Conservation (phyloP, 2,113 vertebrate species). For the Cryptomyrus ogoouensis region DNA sequence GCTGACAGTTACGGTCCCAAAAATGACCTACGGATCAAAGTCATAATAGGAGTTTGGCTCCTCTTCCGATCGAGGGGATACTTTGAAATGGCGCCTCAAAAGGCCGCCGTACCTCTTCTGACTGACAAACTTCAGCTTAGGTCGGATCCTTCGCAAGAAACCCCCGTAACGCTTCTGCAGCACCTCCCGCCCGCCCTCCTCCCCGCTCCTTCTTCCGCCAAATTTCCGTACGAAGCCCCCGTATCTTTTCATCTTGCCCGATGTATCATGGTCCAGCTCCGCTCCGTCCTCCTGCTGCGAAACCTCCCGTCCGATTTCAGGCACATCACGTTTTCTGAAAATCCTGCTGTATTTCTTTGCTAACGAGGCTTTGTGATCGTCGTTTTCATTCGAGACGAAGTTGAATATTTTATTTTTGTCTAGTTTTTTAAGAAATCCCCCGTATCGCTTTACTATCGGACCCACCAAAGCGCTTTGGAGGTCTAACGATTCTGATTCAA, state of each 20-base stretch:
- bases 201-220: conserved; percentile 60
- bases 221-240: conserved; percentile 81
- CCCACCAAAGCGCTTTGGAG: conserved; percentile 27
- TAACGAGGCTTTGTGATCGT: conserved; percentile 48
- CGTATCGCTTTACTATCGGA: conserved; percentile 60
- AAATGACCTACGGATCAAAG: conserved; percentile 54
- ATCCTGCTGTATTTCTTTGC: conserved; percentile 58
- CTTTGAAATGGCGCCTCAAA: conserved; percentile 87
- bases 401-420: conserved; percentile 60
- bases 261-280: conserved; percentile 5
- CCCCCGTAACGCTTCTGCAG: conserved; percentile 94
- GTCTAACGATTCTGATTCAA: conserved; percentile 36
- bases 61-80: conserved; percentile 75
- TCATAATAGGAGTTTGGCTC: conserved; percentile 70
- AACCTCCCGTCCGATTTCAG: conserved; percentile 33
- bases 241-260: conserved; percentile 65
- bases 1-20: neutral
- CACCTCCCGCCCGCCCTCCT: conserved; percentile 56
- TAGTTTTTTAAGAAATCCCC: conserved; percentile 73
- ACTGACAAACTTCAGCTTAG: conserved; percentile 90
- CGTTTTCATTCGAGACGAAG: conserved; percentile 56
- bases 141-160: conserved; percentile 87
- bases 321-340: conserved; percentile 43
- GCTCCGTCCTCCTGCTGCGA: conserved; percentile 38
- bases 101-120: conserved; percentile 90